These are phyloP conservation scores for Aleadryas rufinucha DNA, from an alignment of 2,113 vertebrate genomes.

Conservation along the genomic window DNA sequence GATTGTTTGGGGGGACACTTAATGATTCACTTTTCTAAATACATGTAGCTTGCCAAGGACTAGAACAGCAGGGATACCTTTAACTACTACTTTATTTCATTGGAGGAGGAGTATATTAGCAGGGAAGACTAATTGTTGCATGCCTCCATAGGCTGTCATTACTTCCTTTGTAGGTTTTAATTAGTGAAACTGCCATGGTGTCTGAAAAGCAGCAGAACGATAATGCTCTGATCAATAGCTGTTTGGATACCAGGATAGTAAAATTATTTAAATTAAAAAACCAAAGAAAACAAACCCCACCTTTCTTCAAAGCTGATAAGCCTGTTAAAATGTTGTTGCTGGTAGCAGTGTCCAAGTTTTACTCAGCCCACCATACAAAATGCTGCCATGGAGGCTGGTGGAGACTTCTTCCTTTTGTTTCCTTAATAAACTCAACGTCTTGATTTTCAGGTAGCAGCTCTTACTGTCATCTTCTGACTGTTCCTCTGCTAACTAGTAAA, in stretches of 20 bases:
- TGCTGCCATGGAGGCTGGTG: background rate
- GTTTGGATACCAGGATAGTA: background rate
- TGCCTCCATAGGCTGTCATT: background rate
- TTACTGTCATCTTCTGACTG: background rate
- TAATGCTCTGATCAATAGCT: background rate
- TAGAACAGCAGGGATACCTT: background rate
- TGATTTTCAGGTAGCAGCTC: background rate
- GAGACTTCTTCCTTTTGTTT: background rate
- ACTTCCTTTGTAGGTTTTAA: background rate
- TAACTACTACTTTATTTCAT: background rate
- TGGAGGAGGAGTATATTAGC: background rate
- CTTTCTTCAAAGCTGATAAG: background rate
- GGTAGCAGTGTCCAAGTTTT: background rate
- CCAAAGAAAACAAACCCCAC: background rate
- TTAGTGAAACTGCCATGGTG: background rate
- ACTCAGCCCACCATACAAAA: background rate
- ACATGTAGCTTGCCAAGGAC: background rate
- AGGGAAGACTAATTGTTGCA: background rate
- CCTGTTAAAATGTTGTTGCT: background rate
- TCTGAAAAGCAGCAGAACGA: background rate
- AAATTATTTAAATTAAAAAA: background rate
- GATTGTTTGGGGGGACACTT: background rate
- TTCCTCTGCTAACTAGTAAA: background rate
- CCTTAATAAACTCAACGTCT: background rate
- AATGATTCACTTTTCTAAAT: background rate